phyloP scores from a whole-genome alignment of 2,888 invertebrate genomes.

The Erpobdella octoculata region DNA sequence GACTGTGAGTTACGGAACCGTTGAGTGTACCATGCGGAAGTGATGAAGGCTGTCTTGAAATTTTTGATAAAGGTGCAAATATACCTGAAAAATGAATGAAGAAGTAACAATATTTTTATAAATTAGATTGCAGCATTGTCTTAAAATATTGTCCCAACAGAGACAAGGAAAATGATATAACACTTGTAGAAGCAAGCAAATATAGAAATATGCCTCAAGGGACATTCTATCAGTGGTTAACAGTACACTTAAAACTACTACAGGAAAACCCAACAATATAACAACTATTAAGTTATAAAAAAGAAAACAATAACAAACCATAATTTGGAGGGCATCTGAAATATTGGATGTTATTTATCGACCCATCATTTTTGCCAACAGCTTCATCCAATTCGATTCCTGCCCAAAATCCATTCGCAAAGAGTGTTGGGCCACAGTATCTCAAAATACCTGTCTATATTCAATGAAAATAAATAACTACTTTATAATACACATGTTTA shows the following conservation, averaged over 20 bases:
- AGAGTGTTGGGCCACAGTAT: conserved; percentile 55
- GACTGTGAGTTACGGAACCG: conserved; percentile 35
- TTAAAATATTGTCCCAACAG: not conserved
- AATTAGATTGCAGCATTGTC: not conserved
- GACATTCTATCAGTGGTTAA: not conserved
- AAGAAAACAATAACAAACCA: conserved; percentile 42
- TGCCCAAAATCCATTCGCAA: conserved; percentile 56
- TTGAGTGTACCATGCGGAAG: not conserved
- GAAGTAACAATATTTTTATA: not conserved
- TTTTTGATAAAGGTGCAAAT: conserved; percentile 54
- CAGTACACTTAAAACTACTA: not conserved
- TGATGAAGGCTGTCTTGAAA: conserved; percentile 42
- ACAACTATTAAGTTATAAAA: not conserved
- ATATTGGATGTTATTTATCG: conserved; percentile 53
- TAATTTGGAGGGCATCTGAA: conserved; percentile 52
- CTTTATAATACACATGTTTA: too few species aligned
- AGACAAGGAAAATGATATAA: not conserved
- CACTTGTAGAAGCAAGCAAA: not conserved
- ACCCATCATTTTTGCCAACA: conserved; percentile 56
- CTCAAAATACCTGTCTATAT: conserved; percentile 48
- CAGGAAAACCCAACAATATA: not conserved
- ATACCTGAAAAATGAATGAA: conserved; percentile 45
- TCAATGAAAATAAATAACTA: too few species aligned
- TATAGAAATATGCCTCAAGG: not conserved
- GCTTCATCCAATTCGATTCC: conserved; percentile 56